Conservation (phyloP, 2,113 vertebrate species). For the Rousettus leschenaultii region DNA sequence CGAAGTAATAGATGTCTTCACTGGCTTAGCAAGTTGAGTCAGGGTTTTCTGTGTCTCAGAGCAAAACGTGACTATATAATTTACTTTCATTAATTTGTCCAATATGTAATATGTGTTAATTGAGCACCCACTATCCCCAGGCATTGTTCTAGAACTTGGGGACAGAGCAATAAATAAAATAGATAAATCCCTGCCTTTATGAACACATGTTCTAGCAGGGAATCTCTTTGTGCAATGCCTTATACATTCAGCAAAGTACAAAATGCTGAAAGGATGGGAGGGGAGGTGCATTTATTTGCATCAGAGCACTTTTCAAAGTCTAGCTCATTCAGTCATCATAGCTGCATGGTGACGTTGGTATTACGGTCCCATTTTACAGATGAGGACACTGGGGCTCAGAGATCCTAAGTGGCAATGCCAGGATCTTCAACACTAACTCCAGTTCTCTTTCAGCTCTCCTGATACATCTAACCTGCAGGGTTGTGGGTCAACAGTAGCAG, state of each 20-base stretch:
- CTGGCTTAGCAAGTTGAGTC: not conserved
- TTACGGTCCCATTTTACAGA: not conserved
- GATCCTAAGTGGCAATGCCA: not conserved
- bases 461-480: not conserved
- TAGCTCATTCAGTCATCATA: not conserved
- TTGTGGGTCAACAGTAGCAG: not conserved
- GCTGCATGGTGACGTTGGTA: not conserved
- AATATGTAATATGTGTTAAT: not conserved
- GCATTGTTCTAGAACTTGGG: not conserved
- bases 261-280: not conserved
- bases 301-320: not conserved
- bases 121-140: not conserved
- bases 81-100: conserved; percentile 20
- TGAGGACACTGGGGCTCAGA: not conserved
- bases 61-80: not conserved
- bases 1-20: not conserved
- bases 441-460: not conserved
- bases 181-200: not conserved
- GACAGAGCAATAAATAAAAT: conserved; percentile 12
- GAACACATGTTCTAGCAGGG: not conserved
- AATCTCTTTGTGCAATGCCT: not conserved
- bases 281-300: not conserved
- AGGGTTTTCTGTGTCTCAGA: conserved; percentile 1
- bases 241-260: not conserved
- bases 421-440: not conserved